Base-by-base conservation (phyloP, 2,797 vertebrate genomes). In the Gymnothorax javanicus region DNA sequence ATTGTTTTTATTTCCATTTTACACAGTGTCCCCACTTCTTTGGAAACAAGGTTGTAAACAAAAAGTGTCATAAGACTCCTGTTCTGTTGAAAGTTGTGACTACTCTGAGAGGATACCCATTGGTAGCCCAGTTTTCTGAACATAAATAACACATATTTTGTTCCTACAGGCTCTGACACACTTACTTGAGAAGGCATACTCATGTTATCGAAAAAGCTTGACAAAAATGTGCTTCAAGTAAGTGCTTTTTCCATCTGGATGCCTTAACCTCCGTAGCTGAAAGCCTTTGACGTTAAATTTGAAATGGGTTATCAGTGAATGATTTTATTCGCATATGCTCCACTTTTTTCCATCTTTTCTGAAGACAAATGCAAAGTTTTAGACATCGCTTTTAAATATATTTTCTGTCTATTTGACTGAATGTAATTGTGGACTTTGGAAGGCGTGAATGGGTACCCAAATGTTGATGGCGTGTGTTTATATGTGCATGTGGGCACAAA, bases 151-250 rank as follows among this genome's bases (percentile, higher is more conserved):
- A 54, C 62, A 15, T 59, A 25, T 87, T 75, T 57, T 0, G n/a
- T 77, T 84, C 67, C 17, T 12, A 87, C 89, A 97, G 96, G 88
- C 92, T 33, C 90, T 89, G 59, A 87, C 93, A 87, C 91, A 94
- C 90, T 88, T 95, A 67, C 91, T 94, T 87, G 89, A 94, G 89
- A 96, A 94, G 94, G 95, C 95, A 2, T 94, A 93, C 84, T 87
- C 85, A 17, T 95, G 93, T 91, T 95, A 96, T 84, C 95, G 90
- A 79, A 95, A 89, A 89, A 91, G 87, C 81, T 88, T 96, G 91
- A 90, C 93, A 88, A 95, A 93, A 64, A 88, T 89, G 73, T 94
- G 89, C 90, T 97, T 98, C 92, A 91, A 86, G 96, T 97, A 94
- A 92, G 96, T 94, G 86, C 90, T 92, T 92, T 43, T 87, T 82